phyloP scores from a whole-genome alignment of 2,113 vertebrate genomes.

The Alethe castanea region DNA sequence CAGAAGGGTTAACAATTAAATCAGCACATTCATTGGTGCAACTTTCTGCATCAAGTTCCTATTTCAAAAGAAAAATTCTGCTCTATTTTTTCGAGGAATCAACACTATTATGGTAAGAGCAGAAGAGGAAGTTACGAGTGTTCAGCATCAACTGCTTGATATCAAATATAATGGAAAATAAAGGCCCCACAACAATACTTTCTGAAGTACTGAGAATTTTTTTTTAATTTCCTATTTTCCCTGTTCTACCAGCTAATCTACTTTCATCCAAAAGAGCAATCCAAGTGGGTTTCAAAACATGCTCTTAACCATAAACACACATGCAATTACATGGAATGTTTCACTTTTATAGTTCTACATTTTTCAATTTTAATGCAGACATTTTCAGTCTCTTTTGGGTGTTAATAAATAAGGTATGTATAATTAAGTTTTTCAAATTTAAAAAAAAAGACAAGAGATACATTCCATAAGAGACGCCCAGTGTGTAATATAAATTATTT shows the following conservation, averaged over 20 bases:
- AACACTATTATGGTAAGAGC: not conserved
- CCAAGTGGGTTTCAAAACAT: not conserved
- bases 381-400: not conserved
- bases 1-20: not conserved
- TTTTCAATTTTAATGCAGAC: not conserved
- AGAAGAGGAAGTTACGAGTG: not conserved
- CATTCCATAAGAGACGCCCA: not conserved
- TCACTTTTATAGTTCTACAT: not conserved
- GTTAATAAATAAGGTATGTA: not conserved
- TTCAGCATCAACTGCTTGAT: not conserved
- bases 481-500: slow-evolving; percentile 2
- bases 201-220: not conserved
- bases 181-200: not conserved
- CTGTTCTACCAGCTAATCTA: not conserved
- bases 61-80: not conserved
- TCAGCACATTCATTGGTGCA: not conserved
- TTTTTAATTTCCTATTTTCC: not conserved
- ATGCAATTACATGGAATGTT: not conserved
- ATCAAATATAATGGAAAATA: not conserved
- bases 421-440: not conserved
- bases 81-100: not conserved
- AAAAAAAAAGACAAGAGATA: not conserved
- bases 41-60: not conserved
- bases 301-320: not conserved
- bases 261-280: not conserved